Conservation (phyloP, 2,113 vertebrate genomes). For the Tenrec ecaudatus region DNA sequence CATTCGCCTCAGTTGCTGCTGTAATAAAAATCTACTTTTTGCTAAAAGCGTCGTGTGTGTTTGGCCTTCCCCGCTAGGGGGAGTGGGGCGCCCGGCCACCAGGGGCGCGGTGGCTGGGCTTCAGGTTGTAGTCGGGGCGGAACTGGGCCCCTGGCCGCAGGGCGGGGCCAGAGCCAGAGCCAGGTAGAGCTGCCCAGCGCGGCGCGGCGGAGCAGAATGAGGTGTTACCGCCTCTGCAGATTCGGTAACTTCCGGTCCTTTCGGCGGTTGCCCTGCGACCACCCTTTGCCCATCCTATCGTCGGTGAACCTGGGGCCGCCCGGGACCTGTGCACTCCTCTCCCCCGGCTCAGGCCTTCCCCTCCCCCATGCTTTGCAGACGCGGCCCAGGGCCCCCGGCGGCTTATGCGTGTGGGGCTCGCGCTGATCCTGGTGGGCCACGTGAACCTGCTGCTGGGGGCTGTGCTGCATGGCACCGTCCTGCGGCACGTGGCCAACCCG, state of each 20-base stretch:
- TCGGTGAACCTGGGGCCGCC: not conserved
- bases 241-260: conserved; percentile 72
- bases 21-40: conserved; percentile 84
- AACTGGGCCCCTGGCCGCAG: conserved; percentile 31
- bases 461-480: conserved; percentile 93
- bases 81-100: not conserved
- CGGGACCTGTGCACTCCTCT: rapidly evolving
- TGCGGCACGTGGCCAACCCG: conserved; percentile 94
- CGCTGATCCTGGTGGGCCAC: conserved; percentile 94
- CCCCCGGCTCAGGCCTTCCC: not conserved
- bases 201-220: conserved; percentile 35
- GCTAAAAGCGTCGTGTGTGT: conserved; percentile 73
- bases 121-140: conserved; percentile 21
- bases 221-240: conserved; percentile 43
- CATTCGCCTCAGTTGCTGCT: conserved; percentile 82
- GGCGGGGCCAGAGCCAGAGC: conserved; percentile 23
- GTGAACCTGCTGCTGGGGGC: conserved; percentile 93
- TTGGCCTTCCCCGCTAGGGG: conserved; percentile 39
- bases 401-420: conserved; percentile 91
- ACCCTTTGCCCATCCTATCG: rapidly evolving
- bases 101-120: not conserved
- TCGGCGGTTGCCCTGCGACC: not conserved
- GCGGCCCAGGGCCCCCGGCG: conserved; percentile 87
- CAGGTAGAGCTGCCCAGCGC: conserved; percentile 49
- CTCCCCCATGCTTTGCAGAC: conserved; percentile 81